Percentiles rank a stretch among this genome's conserved stretches.
Conservation (phyloP, 2,888 invertebrate genomes). For the Leptopilina myrica region DNA sequence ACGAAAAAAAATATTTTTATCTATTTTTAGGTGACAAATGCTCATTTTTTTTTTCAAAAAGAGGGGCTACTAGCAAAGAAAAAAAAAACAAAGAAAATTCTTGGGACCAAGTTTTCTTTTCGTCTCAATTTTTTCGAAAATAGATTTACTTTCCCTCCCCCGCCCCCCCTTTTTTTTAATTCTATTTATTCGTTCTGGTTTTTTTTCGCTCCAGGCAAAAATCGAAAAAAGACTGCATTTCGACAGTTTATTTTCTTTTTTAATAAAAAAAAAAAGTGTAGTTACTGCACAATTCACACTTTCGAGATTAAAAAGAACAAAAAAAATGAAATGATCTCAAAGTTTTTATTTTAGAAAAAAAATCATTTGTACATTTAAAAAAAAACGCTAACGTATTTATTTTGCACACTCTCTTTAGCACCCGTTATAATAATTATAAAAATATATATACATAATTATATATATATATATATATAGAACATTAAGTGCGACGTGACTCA, state of each 20-base stretch:
- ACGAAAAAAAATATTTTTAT: slow-evolving; percentile 10
- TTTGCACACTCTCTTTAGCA: slow-evolving; percentile 62
- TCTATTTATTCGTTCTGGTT: slow-evolving; percentile 1
- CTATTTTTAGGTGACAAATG: slow-evolving; percentile 11
- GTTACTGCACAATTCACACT: slow-evolving; percentile 36
- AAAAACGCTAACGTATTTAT: slow-evolving; percentile 72
- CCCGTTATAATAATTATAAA: slow-evolving; percentile 48
- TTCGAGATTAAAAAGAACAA: slow-evolving; percentile 49
- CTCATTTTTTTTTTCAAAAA: slow-evolving; percentile 17
- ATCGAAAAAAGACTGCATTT: background rate
- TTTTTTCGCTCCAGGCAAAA: slow-evolving; percentile 6
- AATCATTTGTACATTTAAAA: slow-evolving; percentile 67
- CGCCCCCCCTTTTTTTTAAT: too few species aligned
- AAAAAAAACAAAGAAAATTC: background rate
- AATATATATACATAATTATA: background rate
- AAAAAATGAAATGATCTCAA: slow-evolving; percentile 73
- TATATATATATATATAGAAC: slow-evolving; percentile 13
- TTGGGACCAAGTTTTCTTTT: too few species aligned
- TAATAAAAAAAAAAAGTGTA: background rate
- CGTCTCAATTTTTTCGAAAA: too few species aligned
- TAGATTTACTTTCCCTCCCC: background rate
- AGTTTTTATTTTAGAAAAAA: slow-evolving; percentile 69
- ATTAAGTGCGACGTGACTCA: slow-evolving; percentile 61
- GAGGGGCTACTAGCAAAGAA: background rate
- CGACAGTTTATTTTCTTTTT: slow-evolving; percentile 27